Base-by-base conservation (phyloP, 2,797 vertebrate species). In the Eulemur coronatus region DNA sequence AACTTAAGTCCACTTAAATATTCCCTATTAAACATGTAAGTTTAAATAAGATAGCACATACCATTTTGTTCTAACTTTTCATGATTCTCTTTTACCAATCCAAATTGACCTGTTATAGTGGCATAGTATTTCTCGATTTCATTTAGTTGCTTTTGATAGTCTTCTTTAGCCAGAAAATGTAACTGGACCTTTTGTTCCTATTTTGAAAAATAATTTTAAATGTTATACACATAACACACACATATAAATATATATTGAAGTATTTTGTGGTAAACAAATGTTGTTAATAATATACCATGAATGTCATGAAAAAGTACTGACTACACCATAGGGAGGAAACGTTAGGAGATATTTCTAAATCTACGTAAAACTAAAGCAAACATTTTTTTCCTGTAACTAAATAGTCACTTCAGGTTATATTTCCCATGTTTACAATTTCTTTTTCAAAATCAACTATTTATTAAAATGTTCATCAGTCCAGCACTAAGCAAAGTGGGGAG, bases 171-270 rank as follows among this genome's bases (percentile, higher is more conserved):
- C 97, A 98, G 95, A 93, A 98, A 98, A 98, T 99, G 99, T 98
- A 99, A 97, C 79, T 99, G 98, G 38, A 99, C 96, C 94, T 99
- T 99, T 97, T 99, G 99, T 86, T 99, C 99, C 99, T 99, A 93
- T 96, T 95, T 87, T 69, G 69, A 98, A 97, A 15, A 96, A 1
- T 82, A 97, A 92, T 33, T 48, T 97, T 96, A 73, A 57, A 91
- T 50, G 50, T 87, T 97, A 96, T 43, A 78, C 15, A 73, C 75
- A 79, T 30, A 72, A 55, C 26, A 93, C 17, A 84, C 22, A 38
- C 11, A 82, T 1, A 89, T 1, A 89, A 6, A 87, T 8, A 94
- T 86, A 72, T 67, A 65, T 55, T 63, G 63, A 88, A 90, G 41
- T 35, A 46, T 75, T 79, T 5, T 61, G 4, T 94, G 76, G 78